Percentiles rank a stretch among this genome's conserved stretches.
Evolutionary conservation across 2,797 vertebrate genomes (phyloP).

Genomic region (Rhincodon typus): DNA sequence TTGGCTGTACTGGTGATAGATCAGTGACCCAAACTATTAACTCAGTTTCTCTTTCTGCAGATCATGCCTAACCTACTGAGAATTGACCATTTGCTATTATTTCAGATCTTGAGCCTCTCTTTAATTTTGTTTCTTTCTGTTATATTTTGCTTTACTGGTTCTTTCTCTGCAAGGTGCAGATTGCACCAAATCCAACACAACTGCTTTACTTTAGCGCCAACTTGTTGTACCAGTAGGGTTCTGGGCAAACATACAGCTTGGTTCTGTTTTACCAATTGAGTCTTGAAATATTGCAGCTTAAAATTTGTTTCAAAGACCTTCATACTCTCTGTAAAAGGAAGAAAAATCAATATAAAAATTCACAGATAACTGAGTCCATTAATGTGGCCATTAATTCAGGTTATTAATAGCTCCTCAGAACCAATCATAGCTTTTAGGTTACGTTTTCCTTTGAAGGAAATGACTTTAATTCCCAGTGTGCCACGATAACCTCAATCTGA

Average conservation of each 20-base stretch:
- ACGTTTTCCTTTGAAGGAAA: neutral
- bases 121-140: neutral
- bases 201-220: neutral
- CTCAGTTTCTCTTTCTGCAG: too few species aligned
- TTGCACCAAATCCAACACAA: neutral
- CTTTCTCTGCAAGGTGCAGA: neutral
- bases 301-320: neutral
- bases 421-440: neutral
- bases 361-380: conserved; percentile 12
- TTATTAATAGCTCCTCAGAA: neutral
- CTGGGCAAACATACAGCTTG: neutral
- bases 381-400: neutral
- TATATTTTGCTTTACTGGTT: neutral
- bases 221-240: too few species aligned
- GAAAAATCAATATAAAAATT: conserved; percentile 14
- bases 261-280: neutral
- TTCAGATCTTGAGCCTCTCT: too few species aligned
- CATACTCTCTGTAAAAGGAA: neutral
- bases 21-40: too few species aligned
- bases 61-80: too few species aligned
- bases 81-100: too few species aligned
- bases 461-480: neutral
- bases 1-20: too few species aligned
- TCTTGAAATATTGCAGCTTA: neutral
- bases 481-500: neutral